Percentiles rank a stretch among this genome's conserved stretches.
phyloP scores from a whole-genome alignment of 2,888 invertebrate genomes.

The Thereva nobilitata region DNA sequence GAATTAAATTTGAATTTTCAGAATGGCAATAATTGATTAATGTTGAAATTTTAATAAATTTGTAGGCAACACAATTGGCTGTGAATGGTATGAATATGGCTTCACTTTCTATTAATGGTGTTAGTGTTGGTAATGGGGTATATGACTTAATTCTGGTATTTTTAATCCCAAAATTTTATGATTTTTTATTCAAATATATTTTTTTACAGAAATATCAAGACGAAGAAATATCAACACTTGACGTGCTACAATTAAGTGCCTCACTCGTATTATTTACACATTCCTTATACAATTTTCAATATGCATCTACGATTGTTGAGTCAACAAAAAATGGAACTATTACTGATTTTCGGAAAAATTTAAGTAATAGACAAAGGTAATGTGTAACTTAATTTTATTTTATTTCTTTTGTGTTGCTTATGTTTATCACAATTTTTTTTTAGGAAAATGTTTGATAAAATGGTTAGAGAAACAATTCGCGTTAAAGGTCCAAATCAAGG shows the following conservation, averaged over 20 bases:
- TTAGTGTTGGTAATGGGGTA: slow-evolving; percentile 49
- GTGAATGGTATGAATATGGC: slow-evolving; percentile 54
- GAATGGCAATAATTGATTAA: not conserved
- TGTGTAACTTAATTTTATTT: not conserved
- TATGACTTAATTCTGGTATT: slow-evolving; percentile 52
- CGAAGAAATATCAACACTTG: slow-evolving; percentile 49
- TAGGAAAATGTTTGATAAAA: slow-evolving; percentile 52
- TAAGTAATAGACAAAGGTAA: slow-evolving; percentile 52
- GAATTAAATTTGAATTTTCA: slow-evolving; percentile 15
- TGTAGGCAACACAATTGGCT: slow-evolving; percentile 43
- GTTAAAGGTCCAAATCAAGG: slow-evolving; percentile 47
- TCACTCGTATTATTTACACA: slow-evolving; percentile 54
- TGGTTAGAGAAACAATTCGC: slow-evolving; percentile 51
- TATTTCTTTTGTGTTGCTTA: not conserved
- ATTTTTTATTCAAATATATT: slow-evolving; percentile 3
- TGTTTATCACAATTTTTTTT: slow-evolving; percentile 5
- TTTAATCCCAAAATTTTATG: slow-evolving; percentile 1
- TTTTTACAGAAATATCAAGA: slow-evolving; percentile 50
- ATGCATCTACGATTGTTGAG: slow-evolving; percentile 50
- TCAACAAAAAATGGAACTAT: slow-evolving; percentile 47
- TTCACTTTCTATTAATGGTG: slow-evolving; percentile 51
- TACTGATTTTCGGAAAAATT: slow-evolving; percentile 46
- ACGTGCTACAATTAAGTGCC: slow-evolving; percentile 50
- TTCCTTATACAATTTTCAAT: slow-evolving; percentile 52
- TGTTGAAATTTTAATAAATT: not conserved